phyloP scores from a whole-genome alignment of 1,140 invertebrate genomes.

The Aphelinus certus region DNA sequence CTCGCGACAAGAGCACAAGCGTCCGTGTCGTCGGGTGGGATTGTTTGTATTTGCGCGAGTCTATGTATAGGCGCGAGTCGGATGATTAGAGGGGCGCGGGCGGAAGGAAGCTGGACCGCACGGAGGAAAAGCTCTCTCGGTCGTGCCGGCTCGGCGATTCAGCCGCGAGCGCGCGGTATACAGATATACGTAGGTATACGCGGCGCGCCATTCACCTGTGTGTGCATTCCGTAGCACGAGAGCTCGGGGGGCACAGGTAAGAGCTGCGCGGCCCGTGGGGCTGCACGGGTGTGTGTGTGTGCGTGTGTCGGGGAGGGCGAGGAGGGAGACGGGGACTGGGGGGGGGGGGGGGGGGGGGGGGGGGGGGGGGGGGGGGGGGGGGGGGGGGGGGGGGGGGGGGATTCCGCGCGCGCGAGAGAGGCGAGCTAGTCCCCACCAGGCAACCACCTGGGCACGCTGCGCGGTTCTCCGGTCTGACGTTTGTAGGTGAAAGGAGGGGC shows the following conservation, averaged over 20 bases:
- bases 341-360: constrained; percentile 35
- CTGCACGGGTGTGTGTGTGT: constrained; percentile 17
- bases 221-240: not conserved
- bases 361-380: constrained; percentile 20
- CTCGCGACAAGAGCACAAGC: too few species aligned
- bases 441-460: not conserved
- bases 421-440: too few species aligned
- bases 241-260: not conserved
- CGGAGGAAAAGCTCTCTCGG: too few species aligned
- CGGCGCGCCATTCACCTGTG: not conserved
- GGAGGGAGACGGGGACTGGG: constrained; percentile 38
- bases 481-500: constrained; percentile 13
- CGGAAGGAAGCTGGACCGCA: too few species aligned
- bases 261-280: too few species aligned
- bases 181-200: not conserved
- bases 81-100: too few species aligned
- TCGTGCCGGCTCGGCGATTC: not conserved
- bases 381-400: not conserved
- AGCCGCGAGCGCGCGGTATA: not conserved
- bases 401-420: not conserved
- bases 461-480: not conserved
- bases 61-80: too few species aligned
- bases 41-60: too few species aligned
- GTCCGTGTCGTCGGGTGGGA: too few species aligned
- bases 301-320: constrained; percentile 35